These are phyloP conservation scores for Macaca mulatta DNA, from an alignment of 2,113 vertebrate species.

Conservation along the genomic window DNA sequence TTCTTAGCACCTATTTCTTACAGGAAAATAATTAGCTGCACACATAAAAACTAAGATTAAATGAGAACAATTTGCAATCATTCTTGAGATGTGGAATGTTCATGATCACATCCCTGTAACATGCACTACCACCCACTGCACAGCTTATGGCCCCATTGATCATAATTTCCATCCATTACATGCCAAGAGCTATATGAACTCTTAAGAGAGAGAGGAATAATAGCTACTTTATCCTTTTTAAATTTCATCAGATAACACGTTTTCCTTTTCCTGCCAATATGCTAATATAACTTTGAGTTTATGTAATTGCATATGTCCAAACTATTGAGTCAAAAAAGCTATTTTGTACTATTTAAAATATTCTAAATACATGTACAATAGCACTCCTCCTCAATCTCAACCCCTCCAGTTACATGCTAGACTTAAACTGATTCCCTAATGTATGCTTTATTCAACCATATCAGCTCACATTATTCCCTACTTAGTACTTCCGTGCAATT, in stretches of 20 bases:
- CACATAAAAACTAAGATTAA: neutral
- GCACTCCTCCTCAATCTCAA: neutral
- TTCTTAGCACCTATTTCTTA: neutral
- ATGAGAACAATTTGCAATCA: neutral
- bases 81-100: neutral
- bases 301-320: neutral
- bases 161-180: neutral
- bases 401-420: neutral
- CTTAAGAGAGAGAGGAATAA: neutral
- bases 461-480: neutral
- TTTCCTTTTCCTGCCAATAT: neutral
- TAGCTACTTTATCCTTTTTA: neutral
- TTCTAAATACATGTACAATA: neutral
- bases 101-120: neutral
- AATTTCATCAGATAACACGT: neutral
- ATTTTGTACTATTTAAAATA: neutral
- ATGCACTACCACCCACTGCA: accelerated
- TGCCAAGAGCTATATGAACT: neutral
- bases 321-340: neutral
- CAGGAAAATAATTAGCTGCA: neutral
- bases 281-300: neutral
- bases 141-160: neutral
- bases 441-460: neutral
- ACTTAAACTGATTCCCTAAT: neutral
- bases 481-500: neutral